phyloP scores from a whole-genome alignment of 30 jellyfish, hydroid and myxozoan species.

The Hydractinia symbiolongicarpus region DNA sequence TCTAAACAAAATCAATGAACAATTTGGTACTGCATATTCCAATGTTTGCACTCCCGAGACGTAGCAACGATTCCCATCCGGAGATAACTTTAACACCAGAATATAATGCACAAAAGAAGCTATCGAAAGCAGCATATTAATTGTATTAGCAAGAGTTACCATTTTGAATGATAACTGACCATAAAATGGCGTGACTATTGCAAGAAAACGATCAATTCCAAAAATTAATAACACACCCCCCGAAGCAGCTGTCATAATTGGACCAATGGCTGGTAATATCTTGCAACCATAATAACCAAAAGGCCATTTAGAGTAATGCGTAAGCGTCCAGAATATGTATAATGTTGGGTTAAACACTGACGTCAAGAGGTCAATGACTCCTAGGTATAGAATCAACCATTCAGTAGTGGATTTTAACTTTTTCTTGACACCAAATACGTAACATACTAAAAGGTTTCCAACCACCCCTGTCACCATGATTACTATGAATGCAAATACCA shows the following conservation, averaged over 20 bases:
- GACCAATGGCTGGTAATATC: constrained; percentile 37
- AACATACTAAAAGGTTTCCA: constrained; percentile 33
- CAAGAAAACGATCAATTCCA: constrained; percentile 36
- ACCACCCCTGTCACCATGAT: constrained; percentile 24
- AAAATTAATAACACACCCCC: constrained; percentile 19
- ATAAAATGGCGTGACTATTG: constrained; percentile 31
- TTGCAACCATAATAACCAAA: constrained; percentile 38
- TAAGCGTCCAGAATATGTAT: constrained; percentile 24
- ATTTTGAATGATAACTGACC: constrained; percentile 6
- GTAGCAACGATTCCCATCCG: neutral
- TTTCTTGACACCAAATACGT: constrained; percentile 29
- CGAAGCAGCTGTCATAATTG: constrained; percentile 31
- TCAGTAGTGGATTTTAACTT: constrained; percentile 25
- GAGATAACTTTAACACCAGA: neutral
- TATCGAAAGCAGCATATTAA: constrained; percentile 7
- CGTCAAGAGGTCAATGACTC: constrained; percentile 24
- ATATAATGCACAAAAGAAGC: constrained; percentile 21
- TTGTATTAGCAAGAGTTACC: constrained; percentile 1
- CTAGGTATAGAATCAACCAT: constrained; percentile 39
- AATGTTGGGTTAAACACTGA: constrained; percentile 38
- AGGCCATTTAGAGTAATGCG: constrained; percentile 18
- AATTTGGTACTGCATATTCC: constrained; percentile 25
- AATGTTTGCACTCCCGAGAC: neutral
- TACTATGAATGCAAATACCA: constrained; percentile 20
- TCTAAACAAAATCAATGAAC: constrained; percentile 16